Evolutionary conservation across 1,140 invertebrate species (phyloP), one percentile per base, ranked within the genome.

Genomic region (Dendroctonus valens): DNA sequence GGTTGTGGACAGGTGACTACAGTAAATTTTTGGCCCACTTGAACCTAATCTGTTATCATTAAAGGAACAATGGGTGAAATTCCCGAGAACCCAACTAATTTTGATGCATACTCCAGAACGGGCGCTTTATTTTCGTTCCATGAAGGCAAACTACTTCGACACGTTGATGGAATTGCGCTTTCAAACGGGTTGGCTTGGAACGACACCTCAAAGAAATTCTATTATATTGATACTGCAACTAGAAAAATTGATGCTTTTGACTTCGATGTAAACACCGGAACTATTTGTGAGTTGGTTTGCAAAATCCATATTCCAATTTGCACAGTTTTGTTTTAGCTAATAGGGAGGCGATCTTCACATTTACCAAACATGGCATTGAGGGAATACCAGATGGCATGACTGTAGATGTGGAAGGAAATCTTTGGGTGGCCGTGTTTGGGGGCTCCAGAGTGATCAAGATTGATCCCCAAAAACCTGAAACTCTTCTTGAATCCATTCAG

Each of bases 181-280:
- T 89, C 90, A 11, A 96, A 95, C 75, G 92, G 93, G 0, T 75
- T 94, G 5, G 87, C 87, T 5, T 95, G 92, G 91, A 87, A 86
- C 70, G 72, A 78, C 3, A 81, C 86, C 54, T 82, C 85, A 58
- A 85, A 84, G 37, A 85, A 84, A 9, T 85, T 92, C 77, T 93
- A 91, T 75, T 91, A 89, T 73, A 88, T 90, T 3, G 90, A 93
- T 75, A 86, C 88, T 3, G 79, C 83, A 6, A 86, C 86, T 15
- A 79, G 79, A 49, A 79, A 83, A 68, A 81, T 93, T 46, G 82
- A 86, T 60, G 82, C 83, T 40, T 94, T 90, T 72, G 88, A 94
- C 74, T 94, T 88, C 71, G 84, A 94, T 71, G 77, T 87, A 2
- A 77, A 83, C 7, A 85, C 79, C 6, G 90, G 89, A 38, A 76